Evolutionary conservation across 2,888 invertebrate genomes (phyloP), one percentile per base, ranked within the genome.

Genomic region (Drosophila nigritarsus): DNA sequence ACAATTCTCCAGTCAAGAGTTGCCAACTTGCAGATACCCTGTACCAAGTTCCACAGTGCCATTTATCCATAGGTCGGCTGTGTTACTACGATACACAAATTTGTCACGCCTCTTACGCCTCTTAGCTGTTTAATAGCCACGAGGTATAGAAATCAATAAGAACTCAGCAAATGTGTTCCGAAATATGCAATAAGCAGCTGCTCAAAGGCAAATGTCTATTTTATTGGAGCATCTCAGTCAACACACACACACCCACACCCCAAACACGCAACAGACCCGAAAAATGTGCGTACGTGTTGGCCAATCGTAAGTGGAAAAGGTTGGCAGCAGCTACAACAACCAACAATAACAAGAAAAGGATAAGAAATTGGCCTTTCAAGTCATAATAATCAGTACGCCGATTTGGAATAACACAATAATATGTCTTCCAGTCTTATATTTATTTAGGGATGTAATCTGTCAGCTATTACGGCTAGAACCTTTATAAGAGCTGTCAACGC

Each of bases 141-240:
- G 45, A 36, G 32, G 29, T 50, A 65, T 18, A 24, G 30, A 58
- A 70, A 66, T 79, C 76, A 72, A 84, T 76, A 60, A 55, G 27
- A 55, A 6, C 18, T 56, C 45, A 20, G 51, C 38, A 24, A 63
- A 64, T 56, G 42, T 58, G 48, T 40, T 36, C 54, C 48, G 58
- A 45, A 69, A 29, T 67, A 63, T 55, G 59, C 83, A 75, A 78
- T 75, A 82, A 83, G 73, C 63, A 72, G 48, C 65, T 67, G 58
- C 54, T 85, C 69, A 76, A 70, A 71, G 65, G 49, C 51, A 71
- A 75, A 75, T 75, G 80, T 56, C 66, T 69, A 56, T 73, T 54
- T 58, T 64, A 63, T 74, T 59, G 53, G 32, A 49, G 30, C 29
- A 56, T 42, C 30, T 20, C 24, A 71, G 42, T 54, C 27, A 59